These are phyloP conservation scores for Callinectes sapidus DNA, from an alignment of 2,888 invertebrate genomes.

Conservation along the genomic window DNA sequence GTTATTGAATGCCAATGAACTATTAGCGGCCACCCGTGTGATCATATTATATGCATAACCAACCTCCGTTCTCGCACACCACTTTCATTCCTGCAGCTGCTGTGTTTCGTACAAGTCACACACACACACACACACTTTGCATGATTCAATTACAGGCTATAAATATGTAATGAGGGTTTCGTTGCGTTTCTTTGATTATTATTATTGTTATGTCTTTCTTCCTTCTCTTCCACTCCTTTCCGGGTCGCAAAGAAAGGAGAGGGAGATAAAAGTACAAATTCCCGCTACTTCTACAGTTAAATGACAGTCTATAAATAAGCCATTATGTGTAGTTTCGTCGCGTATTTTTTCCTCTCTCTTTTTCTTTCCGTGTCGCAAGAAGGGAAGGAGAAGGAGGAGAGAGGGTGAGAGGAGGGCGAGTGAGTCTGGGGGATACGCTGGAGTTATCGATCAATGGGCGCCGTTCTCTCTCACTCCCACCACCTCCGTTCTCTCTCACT, in stretches of 20 bases:
- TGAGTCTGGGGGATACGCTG: neutral
- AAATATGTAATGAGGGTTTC: neutral
- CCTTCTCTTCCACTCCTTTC: too few species aligned
- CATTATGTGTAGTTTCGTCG: neutral
- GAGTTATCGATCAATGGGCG: constrained; percentile 46
- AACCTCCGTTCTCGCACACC: neutral
- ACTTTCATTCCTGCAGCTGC: neutral
- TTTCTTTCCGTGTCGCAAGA: neutral
- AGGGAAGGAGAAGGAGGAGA: neutral
- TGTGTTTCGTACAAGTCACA: neutral
- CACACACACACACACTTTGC: too few species aligned
- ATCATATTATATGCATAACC: neutral
- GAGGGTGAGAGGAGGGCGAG: neutral
- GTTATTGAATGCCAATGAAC: constrained; percentile 1
- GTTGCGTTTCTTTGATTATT: neutral
- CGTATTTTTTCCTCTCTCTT: neutral
- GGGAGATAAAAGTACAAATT: too few species aligned
- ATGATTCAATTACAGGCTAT: neutral
- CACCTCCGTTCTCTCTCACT: constrained; percentile 54
- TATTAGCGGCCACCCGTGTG: neutral
- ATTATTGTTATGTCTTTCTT: too few species aligned
- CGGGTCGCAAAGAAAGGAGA: too few species aligned
- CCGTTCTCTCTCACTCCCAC: constrained; percentile 58
- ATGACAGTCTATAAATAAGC: neutral
- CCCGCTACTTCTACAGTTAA: neutral